phyloP scores from a whole-genome alignment of 2,888 invertebrate genomes.

The Sepiola atlantica region DNA sequence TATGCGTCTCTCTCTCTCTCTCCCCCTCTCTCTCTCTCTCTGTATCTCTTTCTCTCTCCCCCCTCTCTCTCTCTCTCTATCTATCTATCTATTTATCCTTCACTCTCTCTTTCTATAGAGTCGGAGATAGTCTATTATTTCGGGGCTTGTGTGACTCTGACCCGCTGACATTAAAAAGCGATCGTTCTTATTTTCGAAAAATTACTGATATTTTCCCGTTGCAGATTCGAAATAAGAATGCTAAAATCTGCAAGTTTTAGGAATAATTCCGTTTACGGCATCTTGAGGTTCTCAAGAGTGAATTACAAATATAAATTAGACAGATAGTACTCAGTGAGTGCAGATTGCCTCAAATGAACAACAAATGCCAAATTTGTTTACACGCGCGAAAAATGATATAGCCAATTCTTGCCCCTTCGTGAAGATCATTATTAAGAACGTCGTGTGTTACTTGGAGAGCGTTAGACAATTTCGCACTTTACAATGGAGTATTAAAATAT shows the following conservation, averaged over 20 bases:
- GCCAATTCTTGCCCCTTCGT: no score
- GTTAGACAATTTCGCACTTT: no score
- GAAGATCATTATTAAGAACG: no score
- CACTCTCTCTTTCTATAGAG: neutral
- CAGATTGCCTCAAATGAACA: neutral
- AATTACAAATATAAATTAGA: neutral
- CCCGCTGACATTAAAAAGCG: neutral
- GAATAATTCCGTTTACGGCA: neutral
- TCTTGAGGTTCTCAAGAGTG: neutral
- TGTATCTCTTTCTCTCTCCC: no score
- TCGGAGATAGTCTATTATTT: neutral
- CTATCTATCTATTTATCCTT: no score
- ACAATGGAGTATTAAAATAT: no score
- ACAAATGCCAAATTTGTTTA: no score
- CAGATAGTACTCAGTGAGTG: neutral
- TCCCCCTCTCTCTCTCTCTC: no score
- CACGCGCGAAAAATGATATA: no score
- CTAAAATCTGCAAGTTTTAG: neutral
- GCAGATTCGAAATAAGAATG: neutral
- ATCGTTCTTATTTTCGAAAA: neutral
- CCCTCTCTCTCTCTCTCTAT: no score
- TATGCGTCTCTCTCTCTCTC: no score
- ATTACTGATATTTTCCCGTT: neutral
- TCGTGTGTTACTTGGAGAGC: no score
- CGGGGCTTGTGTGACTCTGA: neutral